Base-by-base conservation (phyloP, 1,140 invertebrate species). In the Drosophila athabasca region DNA sequence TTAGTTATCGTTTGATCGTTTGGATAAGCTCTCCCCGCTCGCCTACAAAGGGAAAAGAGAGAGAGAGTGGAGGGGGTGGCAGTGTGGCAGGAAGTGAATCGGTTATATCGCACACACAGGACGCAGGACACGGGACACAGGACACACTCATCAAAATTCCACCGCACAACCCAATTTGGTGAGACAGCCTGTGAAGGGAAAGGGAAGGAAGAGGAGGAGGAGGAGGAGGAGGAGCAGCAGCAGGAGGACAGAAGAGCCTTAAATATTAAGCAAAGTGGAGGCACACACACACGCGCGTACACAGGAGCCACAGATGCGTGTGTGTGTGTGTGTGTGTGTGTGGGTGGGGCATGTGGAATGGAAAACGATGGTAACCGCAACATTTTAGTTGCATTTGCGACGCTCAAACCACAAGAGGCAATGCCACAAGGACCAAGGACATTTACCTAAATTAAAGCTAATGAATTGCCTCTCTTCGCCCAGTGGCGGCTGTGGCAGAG, bases 391-490 rank as follows among this genome's bases (percentile, higher is more conserved):
- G 83, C 81, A 85, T 85, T 85, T 85, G 81, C 78, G 80, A 88
- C 78, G 62, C 53, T 88, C 75, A 62, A 39, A 39, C 83, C 83
- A 78, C 83, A 88, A 88, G 83, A 87, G 83, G 79, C 83, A 83
- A 71, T 79, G 79, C 83, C 83, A 74, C 83, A 88, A 88, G 79
- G 71, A 89, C 83, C 83, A 88, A 88, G 84, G 83, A 88, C 83
- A 88, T 88, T 88, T 88, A 88, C 83, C 83, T 89, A 88, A 88
- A 88, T 88, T 88, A 88, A 88, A 88, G 83, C 84, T 88, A 88
- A 88, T 88, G 82, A 87, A 87, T 87, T 87, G 82, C 82, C 82
- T 87, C 82, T 87, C 83, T 87, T 87, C 62, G 82, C 79, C 66
- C 53, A 58, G 66, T 41, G 15, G 6, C 69, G 58, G 49, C 61